A percentile compares a stretch with the other conserved stretches of the same genome.
Conservation (phyloP, 1,140 invertebrate species). For the Macrobrachium nipponense region DNA sequence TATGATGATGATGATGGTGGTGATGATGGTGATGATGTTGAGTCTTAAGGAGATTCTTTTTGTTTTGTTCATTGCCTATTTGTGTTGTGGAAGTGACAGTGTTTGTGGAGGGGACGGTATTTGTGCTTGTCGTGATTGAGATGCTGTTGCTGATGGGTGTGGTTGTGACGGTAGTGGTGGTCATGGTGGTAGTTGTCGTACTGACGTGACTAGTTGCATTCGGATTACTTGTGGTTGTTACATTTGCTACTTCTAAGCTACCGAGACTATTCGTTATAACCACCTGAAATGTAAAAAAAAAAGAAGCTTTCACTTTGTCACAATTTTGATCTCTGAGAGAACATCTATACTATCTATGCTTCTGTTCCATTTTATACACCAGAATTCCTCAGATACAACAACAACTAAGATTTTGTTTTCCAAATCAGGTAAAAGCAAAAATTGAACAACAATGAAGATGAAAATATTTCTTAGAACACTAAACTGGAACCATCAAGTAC, state of each 20-base stretch:
- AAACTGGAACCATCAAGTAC: too few species aligned
- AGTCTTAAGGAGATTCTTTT: constrained; percentile 58
- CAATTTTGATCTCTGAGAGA: too few species aligned
- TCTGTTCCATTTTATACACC: too few species aligned
- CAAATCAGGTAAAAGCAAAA: too few species aligned
- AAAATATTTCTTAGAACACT: too few species aligned
- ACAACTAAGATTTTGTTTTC: too few species aligned
- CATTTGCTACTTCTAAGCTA: not conserved
- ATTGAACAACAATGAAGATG: too few species aligned
- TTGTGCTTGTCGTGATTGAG: not conserved
- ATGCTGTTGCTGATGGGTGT: constrained; percentile 24
- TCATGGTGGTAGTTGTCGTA: constrained; percentile 1
- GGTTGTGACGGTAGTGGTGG: constrained; percentile 21
- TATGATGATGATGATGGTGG: constrained; percentile 45
- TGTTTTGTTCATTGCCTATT: constrained; percentile 54
- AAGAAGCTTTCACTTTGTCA: not conserved
- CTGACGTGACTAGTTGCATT: not conserved
- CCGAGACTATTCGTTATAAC: constrained; percentile 34
- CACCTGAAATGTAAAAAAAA: constrained; percentile 26
- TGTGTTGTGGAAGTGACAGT: constrained; percentile 36
- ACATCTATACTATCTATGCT: too few species aligned
- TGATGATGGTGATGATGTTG: constrained; percentile 53
- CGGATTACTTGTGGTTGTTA: not conserved
- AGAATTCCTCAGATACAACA: too few species aligned
- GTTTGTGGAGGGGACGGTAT: constrained; percentile 8